These are phyloP conservation scores for Seriola aureovittata DNA, from an alignment of 2,113 vertebrate species.

Conservation along the genomic window DNA sequence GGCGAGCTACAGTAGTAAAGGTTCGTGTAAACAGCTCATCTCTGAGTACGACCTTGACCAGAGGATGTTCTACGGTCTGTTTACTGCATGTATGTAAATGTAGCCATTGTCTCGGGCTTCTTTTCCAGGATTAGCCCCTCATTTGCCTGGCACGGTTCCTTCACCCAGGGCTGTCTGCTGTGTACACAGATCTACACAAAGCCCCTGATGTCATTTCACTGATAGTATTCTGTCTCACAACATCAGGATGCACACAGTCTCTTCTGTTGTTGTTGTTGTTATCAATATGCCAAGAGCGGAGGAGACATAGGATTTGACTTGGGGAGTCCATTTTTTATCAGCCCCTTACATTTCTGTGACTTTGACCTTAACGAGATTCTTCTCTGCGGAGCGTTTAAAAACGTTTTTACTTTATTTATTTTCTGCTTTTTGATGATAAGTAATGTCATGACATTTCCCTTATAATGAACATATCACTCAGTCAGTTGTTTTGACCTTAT, in stretches of 20 bases:
- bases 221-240: constrained; percentile 62
- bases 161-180: constrained; percentile 67
- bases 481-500: constrained; percentile 17
- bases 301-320: constrained; percentile 31
- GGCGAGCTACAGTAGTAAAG: background rate
- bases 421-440: background rate
- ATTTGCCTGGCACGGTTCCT: constrained; percentile 72
- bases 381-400: background rate
- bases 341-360: constrained; percentile 13
- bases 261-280: constrained; percentile 60
- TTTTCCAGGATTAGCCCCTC: constrained; percentile 79
- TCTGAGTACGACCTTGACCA: constrained; percentile 56
- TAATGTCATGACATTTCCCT: background rate
- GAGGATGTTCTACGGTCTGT: constrained; percentile 31
- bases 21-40: constrained; percentile 31
- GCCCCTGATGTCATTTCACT: constrained; percentile 75
- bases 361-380: constrained; percentile 38
- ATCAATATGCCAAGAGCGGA: constrained; percentile 34
- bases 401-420: background rate
- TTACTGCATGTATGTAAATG: constrained; percentile 61
- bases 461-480: background rate
- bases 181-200: constrained; percentile 76
- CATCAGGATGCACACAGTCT: constrained; percentile 44
- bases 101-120: constrained; percentile 65
- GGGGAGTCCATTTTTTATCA: constrained; percentile 34